Evolutionary conservation across 2,113 vertebrate species (phyloP), one percentile per base, ranked within the genome.

Genomic region (Lutjanus erythropterus): DNA sequence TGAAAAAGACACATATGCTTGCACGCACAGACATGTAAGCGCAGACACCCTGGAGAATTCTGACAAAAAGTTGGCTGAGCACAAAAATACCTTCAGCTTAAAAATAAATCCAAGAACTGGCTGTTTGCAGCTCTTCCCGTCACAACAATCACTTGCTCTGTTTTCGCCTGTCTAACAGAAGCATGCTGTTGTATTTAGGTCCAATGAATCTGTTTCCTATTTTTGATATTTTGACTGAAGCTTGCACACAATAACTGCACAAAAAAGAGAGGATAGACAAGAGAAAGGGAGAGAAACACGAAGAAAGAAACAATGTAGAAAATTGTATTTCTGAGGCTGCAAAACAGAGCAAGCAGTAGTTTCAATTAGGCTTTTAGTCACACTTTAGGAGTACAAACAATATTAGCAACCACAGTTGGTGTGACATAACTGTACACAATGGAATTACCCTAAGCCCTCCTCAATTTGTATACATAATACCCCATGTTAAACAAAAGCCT

Each of bases 51-150:
- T n/a, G 42, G 68, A 71, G 81, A 76, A 85, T 42, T 71, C 55
- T 42, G 78, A 65, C 31, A 80, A 69, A 85, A 84, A 74, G 61
- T 77, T 68, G 66, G 74, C 44, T 42, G 69, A 82, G 72, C 47
- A 50, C 52, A 78, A 84, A 85, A 91, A 74, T 81, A 75, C 65
- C 77, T 66, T 49, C 50, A 71, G 75, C 71, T 86, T 39, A 47
- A 82, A 90, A 91, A 84, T 62, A 75, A 85, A 86, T 18, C 6
- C 31, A 19, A 49, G 47, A 78, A 64, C 31, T 59, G 58, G 21
- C 64, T 83, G 71, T 84, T 81, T 67, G 56, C 39, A 67, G 41
- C 81, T 85, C 88, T 67, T 78, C 25, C 56, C 65, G 78, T 59
- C 62, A 64, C 83, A 84, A 80, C 65, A 25, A 68, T 71, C 41